Base-by-base conservation (phyloP, 2,888 invertebrate species). In the Margaritifera margaritifera region DNA sequence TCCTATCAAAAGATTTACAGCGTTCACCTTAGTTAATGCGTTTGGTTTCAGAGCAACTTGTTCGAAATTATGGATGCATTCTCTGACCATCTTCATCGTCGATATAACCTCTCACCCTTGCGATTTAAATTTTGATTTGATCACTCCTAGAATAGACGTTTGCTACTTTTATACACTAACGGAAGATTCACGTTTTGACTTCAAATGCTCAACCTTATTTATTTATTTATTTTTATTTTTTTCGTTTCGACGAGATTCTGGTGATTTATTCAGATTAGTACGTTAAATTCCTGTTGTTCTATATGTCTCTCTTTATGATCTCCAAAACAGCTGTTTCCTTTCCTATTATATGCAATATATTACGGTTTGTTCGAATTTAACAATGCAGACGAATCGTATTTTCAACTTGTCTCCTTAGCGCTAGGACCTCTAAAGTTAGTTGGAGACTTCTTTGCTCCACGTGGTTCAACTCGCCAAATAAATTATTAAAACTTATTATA, bases 281-380 rank as follows among this genome's bases (percentile, higher is more conserved):
- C 27, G 42, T 59, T 61, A 82, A 81, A 57, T 81, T 69, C 51
- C 76, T 69, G 67, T 79, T 80, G 2, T 70, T 72, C 50, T 69
- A 50, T 8, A 77, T 74, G 50, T 71, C 62, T 31, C 61, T 42
- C 52, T n/a, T 71, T 22, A 20, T 74, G 59, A 53, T 73, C 69
- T 64, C 74, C 66, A 74, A 60, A 22, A 69, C 22, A 6, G 65
- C 55, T 19, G 31, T 63, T 54, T 73, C 73, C 20, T 64, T 42
- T 57, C 61, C 67, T 18, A 76, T 58, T 18, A 31, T 68, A 6
- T 60, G 56, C 20, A 73, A 64, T 53, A 72, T 62, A 2, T 67
- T 42, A 19, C 80, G 68, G 11, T 80, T 68, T 55, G 64, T 64
- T 19, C 70, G 65, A 20, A 73, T 69, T 27, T 79, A 62, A 20